Evolutionary conservation across 2,888 invertebrate genomes (phyloP).

Genomic region (Apamea anceps): DNA sequence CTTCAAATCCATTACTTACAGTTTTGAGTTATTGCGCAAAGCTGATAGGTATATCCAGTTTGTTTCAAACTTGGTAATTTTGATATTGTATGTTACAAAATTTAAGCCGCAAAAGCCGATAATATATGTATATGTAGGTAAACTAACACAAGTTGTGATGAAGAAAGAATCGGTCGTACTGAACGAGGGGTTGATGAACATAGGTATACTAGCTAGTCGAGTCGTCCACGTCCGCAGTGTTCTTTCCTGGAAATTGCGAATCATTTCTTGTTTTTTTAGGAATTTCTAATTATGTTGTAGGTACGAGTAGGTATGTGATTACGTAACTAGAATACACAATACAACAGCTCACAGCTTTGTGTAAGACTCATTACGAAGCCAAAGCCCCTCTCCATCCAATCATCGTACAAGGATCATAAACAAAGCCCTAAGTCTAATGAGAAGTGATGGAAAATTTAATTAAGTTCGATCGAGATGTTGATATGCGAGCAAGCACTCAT

Average conservation of each 20-base stretch:
- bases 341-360: conserved; percentile 10
- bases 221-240: background rate
- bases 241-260: background rate
- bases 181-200: no score
- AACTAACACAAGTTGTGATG: background rate
- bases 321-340: conserved; percentile 8
- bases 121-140: background rate
- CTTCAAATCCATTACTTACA: background rate
- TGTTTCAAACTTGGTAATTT: no score
- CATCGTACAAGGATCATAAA: conserved; percentile 47
- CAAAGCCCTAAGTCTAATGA: conserved; percentile 50
- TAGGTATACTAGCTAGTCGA: background rate
- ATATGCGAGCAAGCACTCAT: conserved; percentile 67
- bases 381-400: conserved; percentile 36
- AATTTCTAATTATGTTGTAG: no score
- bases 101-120: background rate
- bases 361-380: conserved; percentile 27
- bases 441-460: conserved; percentile 75
- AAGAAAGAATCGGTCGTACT: background rate
- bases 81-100: no score
- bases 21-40: background rate
- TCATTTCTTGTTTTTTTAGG: background rate
- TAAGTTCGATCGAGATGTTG: conserved; percentile 79
- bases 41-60: background rate
- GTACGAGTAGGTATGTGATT: background rate